phyloP scores from a whole-genome alignment of 2,113 vertebrate genomes.

The Emberiza fucata region DNA sequence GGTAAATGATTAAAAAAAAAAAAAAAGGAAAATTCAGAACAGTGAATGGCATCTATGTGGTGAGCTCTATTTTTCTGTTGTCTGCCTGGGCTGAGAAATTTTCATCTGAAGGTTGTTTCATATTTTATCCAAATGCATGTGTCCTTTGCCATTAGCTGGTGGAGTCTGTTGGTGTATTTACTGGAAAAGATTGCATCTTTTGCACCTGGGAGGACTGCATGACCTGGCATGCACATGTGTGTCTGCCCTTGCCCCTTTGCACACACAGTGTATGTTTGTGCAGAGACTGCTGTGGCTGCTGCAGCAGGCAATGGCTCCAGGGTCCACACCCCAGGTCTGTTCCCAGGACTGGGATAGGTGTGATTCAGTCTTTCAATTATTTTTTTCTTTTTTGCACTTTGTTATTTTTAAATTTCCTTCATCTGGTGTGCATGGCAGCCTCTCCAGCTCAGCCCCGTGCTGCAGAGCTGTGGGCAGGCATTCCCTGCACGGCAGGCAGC shows the following conservation, averaged over 20 bases:
- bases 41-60: background rate
- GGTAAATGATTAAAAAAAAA: background rate
- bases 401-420: background rate
- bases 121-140: background rate
- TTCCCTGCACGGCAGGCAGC: background rate
- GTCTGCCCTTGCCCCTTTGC: background rate
- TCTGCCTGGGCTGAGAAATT: background rate
- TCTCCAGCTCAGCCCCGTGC: background rate
- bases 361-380: accelerated
- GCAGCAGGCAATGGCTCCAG: background rate
- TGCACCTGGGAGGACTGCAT: background rate
- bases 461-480: background rate
- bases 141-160: background rate
- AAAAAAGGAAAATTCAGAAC: background rate
- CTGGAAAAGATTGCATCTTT: background rate
- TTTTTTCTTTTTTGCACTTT: background rate
- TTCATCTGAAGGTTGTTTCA: background rate
- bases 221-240: background rate
- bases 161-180: background rate
- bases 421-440: background rate
- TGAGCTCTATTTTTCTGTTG: background rate
- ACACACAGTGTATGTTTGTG: background rate
- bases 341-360: background rate
- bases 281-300: background rate
- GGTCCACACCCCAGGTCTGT: background rate